Base-by-base conservation (phyloP, 2,888 invertebrate genomes). In the Apocheima hispidaria region DNA sequence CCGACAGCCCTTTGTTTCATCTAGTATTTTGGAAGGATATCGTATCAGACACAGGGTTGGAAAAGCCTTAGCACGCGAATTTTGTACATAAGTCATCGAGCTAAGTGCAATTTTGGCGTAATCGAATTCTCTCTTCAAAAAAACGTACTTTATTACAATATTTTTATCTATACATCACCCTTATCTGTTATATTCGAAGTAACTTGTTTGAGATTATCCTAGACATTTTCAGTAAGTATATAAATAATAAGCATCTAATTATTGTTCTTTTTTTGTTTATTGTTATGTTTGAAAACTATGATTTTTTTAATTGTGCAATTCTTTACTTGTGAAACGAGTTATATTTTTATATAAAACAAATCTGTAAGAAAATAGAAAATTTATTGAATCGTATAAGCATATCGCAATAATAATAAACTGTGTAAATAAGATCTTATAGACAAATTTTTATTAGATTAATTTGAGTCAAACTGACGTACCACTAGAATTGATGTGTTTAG, bases 221-320 rank as follows among this genome's bases (percentile, higher is more conserved):
- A 83, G 74, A 75, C 77, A 81, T 68, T 79, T 50, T 77, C 74
- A 77, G 77, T 77, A 72, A 77, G 77, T 75, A 73, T 75, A n/a
- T n/a, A n/a, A n/a, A n/a, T n/a, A n/a, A n/a, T n/a, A n/a, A n/a
- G n/a, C n/a, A n/a, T n/a, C n/a, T n/a, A 74, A 72, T 77, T 75
- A 73, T 43, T 30, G 51, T 40, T 73, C 69, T 74, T 72, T 72
- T 82, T 86, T 85, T 86, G 82, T 90, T 88, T 76, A 78, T 90
- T 91, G 90, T 90, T 92, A 91, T 87, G 90, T 91, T 92, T 92
- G 88, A 82, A 82, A 73, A 80, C 65, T 83, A 79, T 83, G 82
- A 82, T 84, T 80, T 79, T 79, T 82, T 84, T 84, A 80, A 84
- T 83, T 86, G 86, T 78, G 81, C 83, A 87, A 81, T 84, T 82